Base-by-base conservation (phyloP, 2,797 vertebrate genomes). In the Chaetophractus vellerosus region DNA sequence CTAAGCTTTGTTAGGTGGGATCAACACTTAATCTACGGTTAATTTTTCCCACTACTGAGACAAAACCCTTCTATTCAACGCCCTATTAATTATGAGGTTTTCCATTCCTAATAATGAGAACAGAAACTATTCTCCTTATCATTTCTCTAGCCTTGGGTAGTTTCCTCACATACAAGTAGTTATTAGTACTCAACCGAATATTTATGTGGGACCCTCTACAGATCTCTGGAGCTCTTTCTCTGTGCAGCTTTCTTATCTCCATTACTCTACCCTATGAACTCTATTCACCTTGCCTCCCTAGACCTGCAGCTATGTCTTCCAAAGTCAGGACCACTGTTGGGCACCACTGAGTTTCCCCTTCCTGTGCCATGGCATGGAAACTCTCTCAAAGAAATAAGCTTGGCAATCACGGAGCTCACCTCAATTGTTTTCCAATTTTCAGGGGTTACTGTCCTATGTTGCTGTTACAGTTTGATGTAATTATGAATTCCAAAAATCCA, bases 21-120 rank as follows among this genome's bases (percentile, higher is more conserved):
- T 81, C 59, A 82, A 82, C 80, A 92, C 88, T 91, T 95, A 96
- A 83, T 82, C 64, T 74, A 72, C 52, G 28, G 36, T 36, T 88
- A 63, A 84, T 80, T 74, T 95, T 93, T 41, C 26, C 55, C 61
- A 90, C 69, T 41, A 90, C 38, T 78, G 21, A 59, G 36, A 69
- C 9, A 95, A 83, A 94, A 86, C 24, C 57, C 41, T 93, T 90
- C 69, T 63, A 63, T 61, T 86, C 59, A 61, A 75, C 66, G 26
- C 87, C 57, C 57, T 91, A 5, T 90, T 61, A 92, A 74, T 68
- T 74, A 66, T 68, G 10, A 81, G 3, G 4, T 57, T 95, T 91
- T 94, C 76, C 55, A 81, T 38, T 90, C 48, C 59, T 19, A 6
- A 86, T 48, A 14, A 66, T 88, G n/a, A 6, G 57, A 57, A 69